These are phyloP conservation scores for Tetranychus urticae DNA, from an alignment of 1,140 invertebrate genomes.

Conservation along the genomic window DNA sequence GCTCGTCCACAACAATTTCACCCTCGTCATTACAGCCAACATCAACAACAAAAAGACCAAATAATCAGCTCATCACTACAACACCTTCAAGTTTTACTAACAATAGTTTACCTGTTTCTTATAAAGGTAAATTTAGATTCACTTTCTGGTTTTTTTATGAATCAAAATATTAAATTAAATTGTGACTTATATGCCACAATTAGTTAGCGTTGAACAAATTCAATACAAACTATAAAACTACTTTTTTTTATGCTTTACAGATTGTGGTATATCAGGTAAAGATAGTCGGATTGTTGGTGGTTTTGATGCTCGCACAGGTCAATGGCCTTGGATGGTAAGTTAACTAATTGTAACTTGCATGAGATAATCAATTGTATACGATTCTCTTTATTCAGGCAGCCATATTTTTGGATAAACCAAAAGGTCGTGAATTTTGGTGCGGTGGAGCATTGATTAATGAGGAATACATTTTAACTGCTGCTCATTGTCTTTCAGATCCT, in stretches of 20 bases:
- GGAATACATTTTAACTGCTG: constrained; percentile 36
- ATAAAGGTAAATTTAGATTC: constrained; percentile 2
- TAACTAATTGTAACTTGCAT: background rate
- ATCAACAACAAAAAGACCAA: too few relatives aligned
- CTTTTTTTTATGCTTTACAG: too few relatives aligned
- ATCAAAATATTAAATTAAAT: too few relatives aligned
- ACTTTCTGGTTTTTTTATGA: background rate
- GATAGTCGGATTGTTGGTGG: constrained; percentile 15
- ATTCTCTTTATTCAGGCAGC: constrained; percentile 10
- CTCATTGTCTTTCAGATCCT: constrained; percentile 31
- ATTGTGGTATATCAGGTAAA: constrained; percentile 12
- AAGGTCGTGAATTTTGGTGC: constrained; percentile 27
- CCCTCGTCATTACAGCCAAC: too few relatives aligned
- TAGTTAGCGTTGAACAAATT: too few relatives aligned
- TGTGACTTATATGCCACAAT: too few relatives aligned
- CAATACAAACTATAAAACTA: too few relatives aligned
- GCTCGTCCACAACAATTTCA: background rate
- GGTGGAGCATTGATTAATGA: constrained; percentile 36
- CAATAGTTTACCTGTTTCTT: constrained; percentile 3
- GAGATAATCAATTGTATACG: background rate
- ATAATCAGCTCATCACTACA: background rate
- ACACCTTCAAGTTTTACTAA: background rate
- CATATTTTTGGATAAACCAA: constrained; percentile 12
- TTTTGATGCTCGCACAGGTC: constrained; percentile 13
- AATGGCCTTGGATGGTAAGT: constrained; percentile 17